Base-by-base conservation (phyloP, 2,888 invertebrate species). In the Plebejus anna region DNA sequence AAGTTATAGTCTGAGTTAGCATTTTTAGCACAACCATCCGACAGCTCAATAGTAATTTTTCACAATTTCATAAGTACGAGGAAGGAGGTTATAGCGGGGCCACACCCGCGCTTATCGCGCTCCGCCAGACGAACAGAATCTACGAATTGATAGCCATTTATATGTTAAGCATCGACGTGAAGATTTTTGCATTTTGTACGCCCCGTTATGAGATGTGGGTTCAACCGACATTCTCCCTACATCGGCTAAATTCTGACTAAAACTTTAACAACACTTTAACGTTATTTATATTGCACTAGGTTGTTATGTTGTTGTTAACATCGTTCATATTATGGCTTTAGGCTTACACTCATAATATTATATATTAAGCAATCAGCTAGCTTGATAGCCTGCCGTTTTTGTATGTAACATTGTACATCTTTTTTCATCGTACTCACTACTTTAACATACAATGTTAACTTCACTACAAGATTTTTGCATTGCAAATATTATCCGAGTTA, bases 91-190 rank as follows among this genome's bases (percentile, higher is more conserved):
- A 84, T 84, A 86, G 79, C 81, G 82, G 82, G 83, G 83, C 82
- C 83, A 83, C 82, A 78, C 77, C 81, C 83, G 81, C 89, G 90
- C 90, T 90, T 91, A 87, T 81, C 80, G 71, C 80, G 82, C 85
- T 82, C 90, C 90, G 89, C 85, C 86, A 83, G 87, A 84, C 86
- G 88, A 88, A 89, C 89, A 89, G 88, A 89, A 89, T 89, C 88
- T 88, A 88, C 90, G 89, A 90, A 90, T 88, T 89, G 87, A 90
- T 90, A 89, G 87, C 89, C 90, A 90, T 91, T 91, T 91, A 91
- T 91, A 91, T 90, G 91, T 90, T 89, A 91, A 91, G 88, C 90
- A 90, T 88, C 86, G 86, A 83, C 82, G 84, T 85, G 87, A 90
- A 90, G 89, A 89, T 90, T 89, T 88, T 83, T 84, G 84, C 86